A percentile compares a stretch with the other conserved stretches of the same genome.
Conservation (phyloP, 2,888 invertebrate species). For the Orchestes rusci region DNA sequence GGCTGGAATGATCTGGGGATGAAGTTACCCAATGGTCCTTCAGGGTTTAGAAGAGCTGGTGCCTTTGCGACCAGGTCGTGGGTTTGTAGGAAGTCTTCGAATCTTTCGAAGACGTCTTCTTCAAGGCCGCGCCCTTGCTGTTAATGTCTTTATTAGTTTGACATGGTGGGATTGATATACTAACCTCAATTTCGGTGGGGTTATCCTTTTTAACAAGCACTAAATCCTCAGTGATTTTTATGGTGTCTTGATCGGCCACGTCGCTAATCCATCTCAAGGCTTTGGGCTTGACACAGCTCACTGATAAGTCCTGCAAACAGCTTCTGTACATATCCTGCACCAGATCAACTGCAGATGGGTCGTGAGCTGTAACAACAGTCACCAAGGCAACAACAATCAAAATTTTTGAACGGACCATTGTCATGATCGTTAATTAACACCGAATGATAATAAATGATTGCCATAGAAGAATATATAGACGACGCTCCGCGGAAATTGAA, state of each 20-base stretch:
- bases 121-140: slow-evolving; percentile 50
- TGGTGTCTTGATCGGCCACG: slow-evolving; percentile 59
- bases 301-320: slow-evolving; percentile 61
- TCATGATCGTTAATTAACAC: slow-evolving; percentile 13
- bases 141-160: no score
- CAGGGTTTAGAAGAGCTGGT: slow-evolving; percentile 55
- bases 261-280: slow-evolving; percentile 67
- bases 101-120: slow-evolving; percentile 59
- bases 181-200: slow-evolving; percentile 33
- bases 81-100: slow-evolving; percentile 67
- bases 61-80: slow-evolving; percentile 70
- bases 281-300: slow-evolving; percentile 71
- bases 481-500: slow-evolving; percentile 41
- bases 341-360: slow-evolving; percentile 54
- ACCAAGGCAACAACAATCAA: slow-evolving; percentile 22
- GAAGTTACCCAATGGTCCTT: slow-evolving; percentile 51
- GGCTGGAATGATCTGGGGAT: slow-evolving; percentile 62
- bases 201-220: slow-evolving; percentile 59
- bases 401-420: slow-evolving; percentile 17
- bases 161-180: no score
- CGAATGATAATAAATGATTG: slow-evolving; percentile 23
- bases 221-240: slow-evolving; percentile 69
- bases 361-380: slow-evolving; percentile 27
- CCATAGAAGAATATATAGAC: slow-evolving; percentile 22
- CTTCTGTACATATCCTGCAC: slow-evolving; percentile 59